These are phyloP conservation scores for Myanophis thanlyinensis DNA, from an alignment of 2,113 vertebrate genomes.

Conservation along the genomic window DNA sequence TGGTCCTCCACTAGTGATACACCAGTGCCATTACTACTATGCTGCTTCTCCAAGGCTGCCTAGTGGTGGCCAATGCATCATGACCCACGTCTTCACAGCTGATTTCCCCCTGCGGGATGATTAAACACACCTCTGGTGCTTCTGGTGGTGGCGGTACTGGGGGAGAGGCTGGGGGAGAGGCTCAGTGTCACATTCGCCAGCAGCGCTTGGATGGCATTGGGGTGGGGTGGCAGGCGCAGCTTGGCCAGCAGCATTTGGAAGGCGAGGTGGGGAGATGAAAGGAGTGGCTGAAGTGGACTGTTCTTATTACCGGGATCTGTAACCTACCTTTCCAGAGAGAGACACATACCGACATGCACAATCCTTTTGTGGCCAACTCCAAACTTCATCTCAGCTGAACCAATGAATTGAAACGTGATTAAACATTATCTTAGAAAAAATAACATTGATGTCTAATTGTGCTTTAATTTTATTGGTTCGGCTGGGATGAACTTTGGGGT, in stretches of 20 bases:
- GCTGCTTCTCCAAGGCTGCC: not conserved
- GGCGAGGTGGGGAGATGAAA: not conserved
- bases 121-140: not conserved
- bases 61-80: not conserved
- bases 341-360: not conserved
- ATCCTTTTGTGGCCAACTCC: not conserved
- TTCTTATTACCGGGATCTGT: not conserved
- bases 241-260: not conserved
- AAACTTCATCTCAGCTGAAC: not conserved
- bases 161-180: too few relatives aligned
- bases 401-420: not conserved
- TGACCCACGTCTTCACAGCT: not conserved
- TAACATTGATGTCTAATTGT: rapidly evolving
- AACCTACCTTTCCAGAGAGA: not conserved
- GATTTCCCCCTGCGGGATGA: not conserved
- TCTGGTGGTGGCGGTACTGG: not conserved
- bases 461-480: not conserved
- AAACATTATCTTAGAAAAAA: not conserved
- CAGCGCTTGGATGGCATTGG: not conserved
- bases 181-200: not conserved
- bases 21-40: not conserved
- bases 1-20: not conserved
- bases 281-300: not conserved
- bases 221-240: not conserved
- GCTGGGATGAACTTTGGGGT: too few relatives aligned